Evolutionary conservation across 92 coral and sea anemone genomes (phyloP), one percentile per base, ranked within the genome.

Genomic region (Diadumene lineata): DNA sequence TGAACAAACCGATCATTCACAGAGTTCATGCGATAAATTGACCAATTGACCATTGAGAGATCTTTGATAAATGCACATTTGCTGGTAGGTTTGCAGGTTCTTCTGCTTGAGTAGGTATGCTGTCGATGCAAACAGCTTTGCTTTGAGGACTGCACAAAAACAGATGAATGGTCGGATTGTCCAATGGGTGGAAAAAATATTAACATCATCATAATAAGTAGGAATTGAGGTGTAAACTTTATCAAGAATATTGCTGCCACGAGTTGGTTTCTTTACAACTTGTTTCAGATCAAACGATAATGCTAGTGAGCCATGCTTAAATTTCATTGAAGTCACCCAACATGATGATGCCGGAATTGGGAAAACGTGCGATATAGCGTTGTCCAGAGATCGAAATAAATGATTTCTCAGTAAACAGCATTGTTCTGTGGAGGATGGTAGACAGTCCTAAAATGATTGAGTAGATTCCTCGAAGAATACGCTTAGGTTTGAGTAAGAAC

Each of bases 101-200:
- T 56, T 25, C 34, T 81, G 25, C 50, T 68, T 30, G 69, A 33
- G 60, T 68, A 43, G 43, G 76, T 21, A 56, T 75, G 63, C 55
- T 67, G 75, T 24, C 43, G 68, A 31, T 68, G 25, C 43, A 68
- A 11, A 17, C 46, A 43, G 21, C 31, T 55, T 18, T 1, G 48
- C 1, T 3, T 57, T 16, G 64, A 51, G 53, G 84, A 70, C 30
- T 81, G 75, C 21, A 75, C 28, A 9, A 81, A 65, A 38, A 81
- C 68, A 43, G 75, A 44, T 26, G 69, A 76, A 43, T 82, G 87
- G 50, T 78, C 84, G 11, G 85, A 81, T 26, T 34, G 31, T 18
- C 82, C 85, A 63, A 81, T 26, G 21, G 82, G 85, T 43, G 85
- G 85, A 7, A 74, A 46, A 31, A 62, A n/a, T n/a, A n/a, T n/a